Percentiles rank a stretch among this genome's conserved stretches.
Conservation (phyloP, 2,888 invertebrate species). For the Lacanobia wlatinum region DNA sequence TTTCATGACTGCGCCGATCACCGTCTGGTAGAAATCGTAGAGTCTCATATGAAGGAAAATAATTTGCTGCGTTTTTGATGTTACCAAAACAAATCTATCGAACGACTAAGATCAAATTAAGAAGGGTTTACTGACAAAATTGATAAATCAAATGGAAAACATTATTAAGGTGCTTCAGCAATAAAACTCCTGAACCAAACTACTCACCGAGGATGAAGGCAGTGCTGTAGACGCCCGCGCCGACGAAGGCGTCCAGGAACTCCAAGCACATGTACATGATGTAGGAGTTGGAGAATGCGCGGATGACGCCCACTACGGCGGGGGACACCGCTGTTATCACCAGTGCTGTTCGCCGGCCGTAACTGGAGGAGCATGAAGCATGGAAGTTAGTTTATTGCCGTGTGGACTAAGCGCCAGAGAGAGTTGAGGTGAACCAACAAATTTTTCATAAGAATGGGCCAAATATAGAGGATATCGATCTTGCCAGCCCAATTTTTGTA, state of each 20-base stretch:
- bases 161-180: background rate
- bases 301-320: constrained; percentile 88
- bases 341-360: constrained; percentile 91
- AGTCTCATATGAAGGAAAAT: background rate
- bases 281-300: constrained; percentile 76
- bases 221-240: constrained; percentile 83
- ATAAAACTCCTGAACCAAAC: background rate
- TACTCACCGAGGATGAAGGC: constrained; percentile 87
- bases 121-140: background rate
- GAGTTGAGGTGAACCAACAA: no score
- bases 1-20: background rate
- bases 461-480: no score
- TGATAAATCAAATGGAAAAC: no score
- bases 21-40: background rate
- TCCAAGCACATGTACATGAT: constrained; percentile 79
- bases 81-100: background rate
- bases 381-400: no score
- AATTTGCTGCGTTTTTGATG: background rate
- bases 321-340: constrained; percentile 89
- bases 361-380: constrained; percentile 66
- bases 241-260: constrained; percentile 81
- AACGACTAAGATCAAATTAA: background rate
- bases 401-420: no score
- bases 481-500: no score
- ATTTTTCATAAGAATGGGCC: no score